These are phyloP conservation scores for Melanotus villosus DNA, from an alignment of 2,888 invertebrate genomes.

Conservation along the genomic window DNA sequence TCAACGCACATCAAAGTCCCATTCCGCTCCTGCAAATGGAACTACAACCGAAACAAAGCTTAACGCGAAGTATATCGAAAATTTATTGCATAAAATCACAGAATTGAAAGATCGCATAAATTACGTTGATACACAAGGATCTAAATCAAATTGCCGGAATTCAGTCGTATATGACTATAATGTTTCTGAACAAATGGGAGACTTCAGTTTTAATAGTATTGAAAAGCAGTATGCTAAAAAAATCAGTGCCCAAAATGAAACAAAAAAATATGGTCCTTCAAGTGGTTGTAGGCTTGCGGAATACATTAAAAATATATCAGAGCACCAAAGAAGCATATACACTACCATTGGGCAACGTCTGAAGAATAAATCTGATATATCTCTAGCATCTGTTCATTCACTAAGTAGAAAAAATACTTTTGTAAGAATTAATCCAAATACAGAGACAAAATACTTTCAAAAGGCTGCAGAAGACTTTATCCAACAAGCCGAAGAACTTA, in stretches of 20 bases:
- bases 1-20: too few relatives aligned
- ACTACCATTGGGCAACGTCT: constrained; percentile 8
- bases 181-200: background rate
- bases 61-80: constrained; percentile 18
- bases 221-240: too few relatives aligned
- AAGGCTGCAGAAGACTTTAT: constrained; percentile 37
- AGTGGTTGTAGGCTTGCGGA: too few relatives aligned
- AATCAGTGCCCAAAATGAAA: too few relatives aligned
- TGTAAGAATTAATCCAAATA: background rate
- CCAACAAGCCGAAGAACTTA: constrained; percentile 38
- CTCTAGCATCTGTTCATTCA: constrained; percentile 31
- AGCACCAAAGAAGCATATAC: constrained; percentile 25
- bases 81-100: constrained; percentile 19
- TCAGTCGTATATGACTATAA: too few relatives aligned
- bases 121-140: too few relatives aligned
- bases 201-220: background rate
- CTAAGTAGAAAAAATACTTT: constrained; percentile 8
- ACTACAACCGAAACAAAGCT: background rate
- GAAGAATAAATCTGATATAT: constrained; percentile 21
- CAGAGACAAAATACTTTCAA: constrained; percentile 25
- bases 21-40: too few relatives aligned
- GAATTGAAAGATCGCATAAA: constrained; percentile 27
- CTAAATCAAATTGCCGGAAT: too few relatives aligned
- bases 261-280: too few relatives aligned
- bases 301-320: background rate